These are phyloP conservation scores for Dolichomitus sp. DNA, from an alignment of 2,888 invertebrate species.

Conservation along the genomic window DNA sequence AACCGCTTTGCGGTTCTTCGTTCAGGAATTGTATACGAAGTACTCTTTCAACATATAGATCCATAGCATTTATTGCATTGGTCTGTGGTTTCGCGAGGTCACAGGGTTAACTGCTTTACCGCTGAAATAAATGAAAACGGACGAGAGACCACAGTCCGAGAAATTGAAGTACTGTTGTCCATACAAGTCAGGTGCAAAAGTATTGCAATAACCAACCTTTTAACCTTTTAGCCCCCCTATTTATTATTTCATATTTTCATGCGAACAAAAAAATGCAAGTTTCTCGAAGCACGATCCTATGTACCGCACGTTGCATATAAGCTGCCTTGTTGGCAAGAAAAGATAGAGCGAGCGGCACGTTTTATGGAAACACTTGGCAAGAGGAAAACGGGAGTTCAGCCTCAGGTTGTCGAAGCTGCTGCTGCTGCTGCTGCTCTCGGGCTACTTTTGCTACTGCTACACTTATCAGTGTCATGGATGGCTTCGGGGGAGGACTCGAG, in stretches of 20 bases:
- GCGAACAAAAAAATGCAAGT: neutral
- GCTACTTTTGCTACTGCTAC: constrained; percentile 3
- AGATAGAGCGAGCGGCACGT: neutral
- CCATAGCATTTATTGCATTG: constrained; percentile 10
- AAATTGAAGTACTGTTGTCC: neutral
- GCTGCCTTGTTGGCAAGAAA: neutral
- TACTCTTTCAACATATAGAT: neutral
- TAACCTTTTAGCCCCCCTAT: neutral
- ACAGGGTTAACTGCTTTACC: constrained; percentile 4
- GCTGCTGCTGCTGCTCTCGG: constrained; percentile 4
- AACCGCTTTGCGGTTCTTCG: constrained; percentile 26
- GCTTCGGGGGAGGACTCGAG: constrained; percentile 23
- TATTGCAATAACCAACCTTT: neutral
- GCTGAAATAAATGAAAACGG: constrained; percentile 25
- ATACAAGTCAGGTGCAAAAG: neutral
- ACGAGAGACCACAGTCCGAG: neutral
- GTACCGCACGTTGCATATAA: neutral
- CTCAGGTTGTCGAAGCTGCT: neutral
- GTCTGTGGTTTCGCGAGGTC: neutral
- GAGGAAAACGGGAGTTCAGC: neutral
- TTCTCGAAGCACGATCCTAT: neutral
- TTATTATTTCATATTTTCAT: neutral
- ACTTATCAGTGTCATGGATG: neutral
- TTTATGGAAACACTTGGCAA: constrained; percentile 9
- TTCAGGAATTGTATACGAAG: constrained; percentile 23